Evolutionary conservation across 2,888 invertebrate genomes (phyloP).

Genomic region (Leucophenga maculata): DNA sequence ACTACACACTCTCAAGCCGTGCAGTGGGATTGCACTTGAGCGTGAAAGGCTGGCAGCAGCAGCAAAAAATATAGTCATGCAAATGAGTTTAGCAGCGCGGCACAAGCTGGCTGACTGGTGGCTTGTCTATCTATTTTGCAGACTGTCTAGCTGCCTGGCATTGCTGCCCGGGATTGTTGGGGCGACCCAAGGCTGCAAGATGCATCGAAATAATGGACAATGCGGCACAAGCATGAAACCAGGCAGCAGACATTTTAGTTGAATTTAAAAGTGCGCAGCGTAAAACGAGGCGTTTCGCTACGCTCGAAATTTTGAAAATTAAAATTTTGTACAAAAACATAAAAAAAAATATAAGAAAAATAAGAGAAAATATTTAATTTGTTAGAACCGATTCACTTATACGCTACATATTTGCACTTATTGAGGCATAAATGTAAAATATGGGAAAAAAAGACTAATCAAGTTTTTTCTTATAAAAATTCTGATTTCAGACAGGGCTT

Average conservation of each 20-base stretch:
- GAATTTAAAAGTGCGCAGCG: no score
- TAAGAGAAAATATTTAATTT: no score
- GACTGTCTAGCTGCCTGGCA: constrained; percentile 28
- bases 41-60: neutral
- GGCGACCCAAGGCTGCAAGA: neutral
- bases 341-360: no score
- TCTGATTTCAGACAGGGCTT: no score
- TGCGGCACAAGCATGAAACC: neutral
- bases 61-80: constrained; percentile 49
- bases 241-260: no score
- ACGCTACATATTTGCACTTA: no score
- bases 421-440: no score
- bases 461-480: no score
- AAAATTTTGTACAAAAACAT: constrained; percentile 20
- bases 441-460: no score
- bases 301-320: constrained; percentile 16
- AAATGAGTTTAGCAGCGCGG: constrained; percentile 55
- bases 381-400: no score
- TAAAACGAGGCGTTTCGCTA: no score
- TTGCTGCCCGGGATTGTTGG: constrained; percentile 9
- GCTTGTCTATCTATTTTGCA: no score
- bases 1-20: neutral
- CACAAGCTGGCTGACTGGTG: neutral
- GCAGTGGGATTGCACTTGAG: neutral
- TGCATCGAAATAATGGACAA: constrained; percentile 10